Conservation (phyloP, 2,113 vertebrate species). For the Uria lomvia region DNA sequence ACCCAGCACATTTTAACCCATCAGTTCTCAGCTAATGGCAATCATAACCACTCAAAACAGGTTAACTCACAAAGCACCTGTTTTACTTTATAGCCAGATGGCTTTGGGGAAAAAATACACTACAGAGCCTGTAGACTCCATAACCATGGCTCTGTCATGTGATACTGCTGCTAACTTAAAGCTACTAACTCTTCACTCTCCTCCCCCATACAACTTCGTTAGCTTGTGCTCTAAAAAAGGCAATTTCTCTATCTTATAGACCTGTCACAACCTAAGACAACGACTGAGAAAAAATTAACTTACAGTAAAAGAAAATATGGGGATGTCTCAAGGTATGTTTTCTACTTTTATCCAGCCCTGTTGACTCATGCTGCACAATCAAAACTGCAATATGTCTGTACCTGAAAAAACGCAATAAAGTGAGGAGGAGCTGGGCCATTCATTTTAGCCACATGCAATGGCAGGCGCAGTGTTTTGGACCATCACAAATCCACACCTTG, state of each 20-base stretch:
- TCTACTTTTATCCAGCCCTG: neutral
- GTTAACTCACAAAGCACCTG: neutral
- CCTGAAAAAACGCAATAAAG: neutral
- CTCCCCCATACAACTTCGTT: neutral
- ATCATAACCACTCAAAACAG: neutral
- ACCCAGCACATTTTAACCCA: neutral
- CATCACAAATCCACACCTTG: neutral
- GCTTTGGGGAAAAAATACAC: neutral
- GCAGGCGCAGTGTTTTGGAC: rapidly evolving
- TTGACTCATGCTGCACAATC: neutral
- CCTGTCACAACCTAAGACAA: neutral
- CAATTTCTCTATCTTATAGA: neutral
- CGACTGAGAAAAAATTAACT: neutral
- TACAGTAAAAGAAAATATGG: rapidly evolving
- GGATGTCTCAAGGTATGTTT: neutral
- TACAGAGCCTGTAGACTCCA: no score
- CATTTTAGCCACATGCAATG: rapidly evolving
- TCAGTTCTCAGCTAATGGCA: neutral
- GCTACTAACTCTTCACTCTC: neutral
- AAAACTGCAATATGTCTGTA: neutral
- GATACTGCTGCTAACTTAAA: neutral
- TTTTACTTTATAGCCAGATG: neutral
- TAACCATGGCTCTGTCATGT: rapidly evolving
- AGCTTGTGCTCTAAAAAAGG: neutral
- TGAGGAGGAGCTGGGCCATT: neutral